Evolutionary conservation across 2,888 invertebrate species (phyloP).

Genomic region (Nomada ruficornis): DNA sequence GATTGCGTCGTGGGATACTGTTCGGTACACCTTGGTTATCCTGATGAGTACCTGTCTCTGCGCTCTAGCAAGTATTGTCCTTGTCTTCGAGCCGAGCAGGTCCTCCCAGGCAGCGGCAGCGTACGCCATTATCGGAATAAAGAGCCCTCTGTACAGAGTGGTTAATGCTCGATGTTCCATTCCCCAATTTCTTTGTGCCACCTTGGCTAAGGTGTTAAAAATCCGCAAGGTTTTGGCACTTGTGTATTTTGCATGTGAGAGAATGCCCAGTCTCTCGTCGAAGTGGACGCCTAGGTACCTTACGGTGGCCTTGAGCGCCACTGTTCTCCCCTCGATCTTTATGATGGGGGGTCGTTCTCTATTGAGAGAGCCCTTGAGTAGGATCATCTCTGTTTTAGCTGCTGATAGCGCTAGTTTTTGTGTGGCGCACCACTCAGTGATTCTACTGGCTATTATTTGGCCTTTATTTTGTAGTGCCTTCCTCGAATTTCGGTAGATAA

Average conservation of each 20-base stretch:
- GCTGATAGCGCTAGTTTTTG: no score
- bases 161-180: background rate
- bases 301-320: no score
- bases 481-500: no score
- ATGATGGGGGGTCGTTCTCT: no score
- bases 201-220: background rate
- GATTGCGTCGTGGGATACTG: no score
- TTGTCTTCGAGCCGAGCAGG: fast-evolving
- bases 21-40: no score
- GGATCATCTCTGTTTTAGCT: no score
- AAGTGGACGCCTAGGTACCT: background rate
- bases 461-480: no score
- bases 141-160: background rate
- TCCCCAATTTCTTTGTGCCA: background rate
- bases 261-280: background rate
- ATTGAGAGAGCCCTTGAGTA: no score
- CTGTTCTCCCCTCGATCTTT: no score
- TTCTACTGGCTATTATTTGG: no score
- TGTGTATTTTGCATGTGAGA: background rate
- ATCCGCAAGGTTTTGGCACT: background rate
- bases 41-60: background rate
- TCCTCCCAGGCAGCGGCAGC: constrained; percentile 7
- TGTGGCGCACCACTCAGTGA: no score
- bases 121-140: background rate
- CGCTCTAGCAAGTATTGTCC: background rate